Conservation (phyloP, 2,113 vertebrate genomes). For the Bombycilla garrulus region DNA sequence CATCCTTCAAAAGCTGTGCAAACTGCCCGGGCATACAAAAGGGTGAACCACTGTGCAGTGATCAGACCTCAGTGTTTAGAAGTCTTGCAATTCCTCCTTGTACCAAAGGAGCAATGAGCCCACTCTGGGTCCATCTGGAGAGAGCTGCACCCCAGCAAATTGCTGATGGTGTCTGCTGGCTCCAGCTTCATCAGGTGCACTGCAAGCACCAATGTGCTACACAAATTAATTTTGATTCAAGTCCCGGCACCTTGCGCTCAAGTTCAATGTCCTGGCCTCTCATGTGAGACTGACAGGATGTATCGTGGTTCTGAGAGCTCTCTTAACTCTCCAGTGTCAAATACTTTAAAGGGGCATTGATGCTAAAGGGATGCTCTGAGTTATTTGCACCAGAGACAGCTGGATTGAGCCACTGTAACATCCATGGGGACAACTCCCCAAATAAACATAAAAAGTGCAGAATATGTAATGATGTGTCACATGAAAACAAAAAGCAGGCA, state of each 20-base stretch:
- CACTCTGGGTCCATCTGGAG: not conserved
- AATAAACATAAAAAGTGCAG: not conserved
- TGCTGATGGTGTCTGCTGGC: not conserved
- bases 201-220: not conserved
- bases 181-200: not conserved
- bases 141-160: not conserved
- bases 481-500: not conserved
- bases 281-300: slow-evolving; percentile 25
- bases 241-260: not conserved
- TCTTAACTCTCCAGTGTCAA: not conserved
- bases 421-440: not conserved
- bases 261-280: not conserved
- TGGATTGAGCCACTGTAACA: not conserved
- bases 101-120: not conserved
- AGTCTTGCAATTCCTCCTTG: not conserved
- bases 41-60: fast-evolving
- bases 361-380: not conserved
- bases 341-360: not conserved
- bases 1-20: not conserved
- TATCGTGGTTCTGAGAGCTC: not conserved
- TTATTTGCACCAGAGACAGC: not conserved
- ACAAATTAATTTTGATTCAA: slow-evolving; percentile 15
- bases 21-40: fast-evolving
- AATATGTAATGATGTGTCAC: not conserved
- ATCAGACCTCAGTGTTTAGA: not conserved